phyloP scores from a whole-genome alignment of 2,797 vertebrate species.

The Hoplostethus atlanticus region DNA sequence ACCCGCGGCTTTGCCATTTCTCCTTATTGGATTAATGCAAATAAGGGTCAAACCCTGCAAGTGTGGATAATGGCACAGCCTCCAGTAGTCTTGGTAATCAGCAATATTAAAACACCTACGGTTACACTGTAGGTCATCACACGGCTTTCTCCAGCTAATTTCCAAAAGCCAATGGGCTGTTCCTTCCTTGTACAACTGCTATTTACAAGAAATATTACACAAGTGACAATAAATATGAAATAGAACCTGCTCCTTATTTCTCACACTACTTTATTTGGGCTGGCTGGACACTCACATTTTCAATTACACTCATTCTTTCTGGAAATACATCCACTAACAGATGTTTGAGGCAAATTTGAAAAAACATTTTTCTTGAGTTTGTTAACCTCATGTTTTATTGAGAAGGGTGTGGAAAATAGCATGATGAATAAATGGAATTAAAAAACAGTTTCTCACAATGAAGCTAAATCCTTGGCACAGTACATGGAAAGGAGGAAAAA shows the following conservation, averaged over 20 bases:
- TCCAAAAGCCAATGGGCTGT: conserved; percentile 54
- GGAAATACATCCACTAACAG: conserved; percentile 35
- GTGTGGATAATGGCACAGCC: conserved; percentile 35
- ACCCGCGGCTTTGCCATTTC: conserved; percentile 1
- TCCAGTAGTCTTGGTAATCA: conserved; percentile 30
- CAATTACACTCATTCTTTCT: conserved; percentile 31
- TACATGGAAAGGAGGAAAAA: conserved; percentile 18
- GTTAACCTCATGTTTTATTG: conserved; percentile 39
- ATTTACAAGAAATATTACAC: conserved; percentile 48
- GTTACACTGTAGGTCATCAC: conserved; percentile 42
- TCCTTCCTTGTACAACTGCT: conserved; percentile 32
- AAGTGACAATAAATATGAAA: conserved; percentile 39
- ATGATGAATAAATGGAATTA: conserved; percentile 61
- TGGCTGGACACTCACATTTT: conserved; percentile 43
- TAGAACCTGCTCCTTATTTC: conserved; percentile 44
- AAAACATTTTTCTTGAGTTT: conserved; percentile 38
- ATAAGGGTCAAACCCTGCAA: conserved; percentile 34
- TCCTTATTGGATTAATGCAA: conserved; percentile 31
- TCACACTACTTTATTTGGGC: conserved; percentile 23
- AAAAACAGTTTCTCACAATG: conserved; percentile 65
- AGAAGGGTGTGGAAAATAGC: conserved; percentile 43
- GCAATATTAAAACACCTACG: conserved; percentile 36
- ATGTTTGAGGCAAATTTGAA: conserved; percentile 38
- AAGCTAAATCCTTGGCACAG: conserved; percentile 41
- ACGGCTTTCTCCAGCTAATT: conserved; percentile 41